Conservation (phyloP, 2,888 invertebrate genomes). For the Synanthedon andrenaeformis region DNA sequence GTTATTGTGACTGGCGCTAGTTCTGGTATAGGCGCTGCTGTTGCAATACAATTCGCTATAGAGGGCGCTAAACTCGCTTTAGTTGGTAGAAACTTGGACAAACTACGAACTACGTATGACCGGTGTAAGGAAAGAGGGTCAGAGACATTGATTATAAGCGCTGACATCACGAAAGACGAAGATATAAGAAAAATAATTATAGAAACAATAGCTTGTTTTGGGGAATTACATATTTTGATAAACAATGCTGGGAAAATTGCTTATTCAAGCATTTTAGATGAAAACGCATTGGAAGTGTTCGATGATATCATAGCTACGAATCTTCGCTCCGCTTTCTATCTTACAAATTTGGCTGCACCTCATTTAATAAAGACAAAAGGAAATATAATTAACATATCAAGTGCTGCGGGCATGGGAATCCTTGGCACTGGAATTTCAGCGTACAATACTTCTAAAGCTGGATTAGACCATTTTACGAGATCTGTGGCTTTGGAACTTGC, state of each 20-base stretch:
- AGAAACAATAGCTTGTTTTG: conserved; percentile 13
- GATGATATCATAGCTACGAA: conserved; percentile 20
- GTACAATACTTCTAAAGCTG: conserved; percentile 75
- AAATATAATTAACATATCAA: conserved; percentile 26
- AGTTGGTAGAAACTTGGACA: conserved; percentile 14
- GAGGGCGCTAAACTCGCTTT: conserved; percentile 12
- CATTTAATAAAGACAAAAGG: conserved; percentile 22
- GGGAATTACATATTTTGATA: conserved; percentile 19
- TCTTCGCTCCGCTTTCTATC: conserved; percentile 15
- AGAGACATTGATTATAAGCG: conserved; percentile 11
- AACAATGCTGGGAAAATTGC: conserved; percentile 22
- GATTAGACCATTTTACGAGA: conserved; percentile 78
- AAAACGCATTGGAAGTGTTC: conserved; percentile 14
- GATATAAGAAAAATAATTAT: conserved; percentile 16
- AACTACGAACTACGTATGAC: conserved; percentile 10
- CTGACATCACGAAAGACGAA: conserved; percentile 19
- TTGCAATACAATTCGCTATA: conserved; percentile 12
- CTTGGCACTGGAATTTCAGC: conserved; percentile 6
- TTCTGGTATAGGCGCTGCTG: conserved; percentile 18
- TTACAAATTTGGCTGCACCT: conserved; percentile 19
- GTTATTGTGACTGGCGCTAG: conserved; percentile 17
- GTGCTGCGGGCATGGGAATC: conserved; percentile 7
- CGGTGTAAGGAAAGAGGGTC: conserved; percentile 7
- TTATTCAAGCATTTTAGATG: conserved; percentile 10
- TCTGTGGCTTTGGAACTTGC: conserved; percentile 76